Conservation (phyloP, 2,113 vertebrate species). For the Marmota monax region DNA sequence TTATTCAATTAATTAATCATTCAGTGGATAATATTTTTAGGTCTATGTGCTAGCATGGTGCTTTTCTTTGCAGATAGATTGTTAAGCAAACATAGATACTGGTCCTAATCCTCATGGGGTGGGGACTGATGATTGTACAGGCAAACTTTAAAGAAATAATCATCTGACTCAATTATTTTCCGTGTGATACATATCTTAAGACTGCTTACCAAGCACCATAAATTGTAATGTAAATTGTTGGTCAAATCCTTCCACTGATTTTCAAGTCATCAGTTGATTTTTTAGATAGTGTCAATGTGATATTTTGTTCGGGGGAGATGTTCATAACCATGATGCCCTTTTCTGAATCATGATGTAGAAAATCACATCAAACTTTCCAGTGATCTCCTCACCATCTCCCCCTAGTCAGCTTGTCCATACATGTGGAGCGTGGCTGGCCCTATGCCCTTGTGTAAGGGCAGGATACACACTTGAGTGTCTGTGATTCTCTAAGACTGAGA, state of each 20-base stretch:
- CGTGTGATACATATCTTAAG: background rate
- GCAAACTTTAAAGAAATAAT: background rate
- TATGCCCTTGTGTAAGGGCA: background rate
- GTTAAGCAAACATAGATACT: background rate
- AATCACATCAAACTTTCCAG: background rate
- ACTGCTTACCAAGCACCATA: background rate
- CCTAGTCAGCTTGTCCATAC: accelerated
- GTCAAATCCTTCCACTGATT: background rate
- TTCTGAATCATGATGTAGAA: background rate
- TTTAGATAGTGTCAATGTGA: background rate
- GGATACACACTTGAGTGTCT: background rate
- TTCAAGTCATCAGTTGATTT: background rate
- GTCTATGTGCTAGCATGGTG: background rate
- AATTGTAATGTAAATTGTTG: background rate
- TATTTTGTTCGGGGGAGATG: background rate
- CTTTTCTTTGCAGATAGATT: background rate
- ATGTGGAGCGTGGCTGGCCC: background rate
- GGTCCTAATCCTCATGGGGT: background rate
- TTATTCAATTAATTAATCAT: background rate
- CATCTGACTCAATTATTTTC: background rate
- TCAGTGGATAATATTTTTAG: background rate
- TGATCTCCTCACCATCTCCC: background rate
- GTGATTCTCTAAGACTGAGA: background rate
- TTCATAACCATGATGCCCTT: background rate
- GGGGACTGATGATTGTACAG: background rate